A percentile compares a stretch with the other conserved stretches of the same genome.
Conservation (phyloP, 2,888 invertebrate species). For the Apodemia mormo region DNA sequence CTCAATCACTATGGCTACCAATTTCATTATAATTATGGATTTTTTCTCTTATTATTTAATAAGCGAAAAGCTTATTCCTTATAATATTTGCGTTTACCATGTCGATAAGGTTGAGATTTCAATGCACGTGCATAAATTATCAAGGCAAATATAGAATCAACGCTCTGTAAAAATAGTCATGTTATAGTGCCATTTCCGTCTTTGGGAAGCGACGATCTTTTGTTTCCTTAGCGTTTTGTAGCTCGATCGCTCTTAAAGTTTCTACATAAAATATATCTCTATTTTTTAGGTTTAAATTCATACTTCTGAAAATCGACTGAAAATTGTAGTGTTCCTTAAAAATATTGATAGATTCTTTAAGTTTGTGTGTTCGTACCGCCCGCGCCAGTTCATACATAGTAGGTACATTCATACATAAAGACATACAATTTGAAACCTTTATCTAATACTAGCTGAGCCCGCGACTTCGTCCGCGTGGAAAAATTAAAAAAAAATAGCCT, state of each 20-base stretch:
- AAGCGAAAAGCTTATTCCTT: background rate
- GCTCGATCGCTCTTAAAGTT: background rate
- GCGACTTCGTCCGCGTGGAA: no score
- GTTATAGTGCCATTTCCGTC: constrained; percentile 64
- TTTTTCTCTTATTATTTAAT: background rate
- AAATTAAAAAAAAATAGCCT: no score
- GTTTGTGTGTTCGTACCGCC: no score
- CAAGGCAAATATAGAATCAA: constrained; percentile 53
- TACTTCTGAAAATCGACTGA: no score
- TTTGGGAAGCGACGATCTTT: constrained; percentile 65
- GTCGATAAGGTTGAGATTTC: constrained; percentile 55
- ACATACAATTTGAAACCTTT: no score
- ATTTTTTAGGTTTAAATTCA: background rate
- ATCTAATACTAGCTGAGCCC: no score
- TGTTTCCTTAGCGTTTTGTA: constrained; percentile 49
- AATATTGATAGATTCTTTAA: no score
- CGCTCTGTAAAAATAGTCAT: constrained; percentile 69
- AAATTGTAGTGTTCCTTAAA: no score
- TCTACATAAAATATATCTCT: background rate
- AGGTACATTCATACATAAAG: no score
- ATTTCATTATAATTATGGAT: background rate
- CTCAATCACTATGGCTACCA: constrained; percentile 58
- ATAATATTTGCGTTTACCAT: constrained; percentile 35
- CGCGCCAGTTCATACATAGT: no score
- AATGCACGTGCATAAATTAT: constrained; percentile 43